Percentiles rank a stretch among this genome's conserved stretches.
Evolutionary conservation across 2,888 invertebrate genomes (phyloP).

Genomic region (Scelioninae gen. 1): DNA sequence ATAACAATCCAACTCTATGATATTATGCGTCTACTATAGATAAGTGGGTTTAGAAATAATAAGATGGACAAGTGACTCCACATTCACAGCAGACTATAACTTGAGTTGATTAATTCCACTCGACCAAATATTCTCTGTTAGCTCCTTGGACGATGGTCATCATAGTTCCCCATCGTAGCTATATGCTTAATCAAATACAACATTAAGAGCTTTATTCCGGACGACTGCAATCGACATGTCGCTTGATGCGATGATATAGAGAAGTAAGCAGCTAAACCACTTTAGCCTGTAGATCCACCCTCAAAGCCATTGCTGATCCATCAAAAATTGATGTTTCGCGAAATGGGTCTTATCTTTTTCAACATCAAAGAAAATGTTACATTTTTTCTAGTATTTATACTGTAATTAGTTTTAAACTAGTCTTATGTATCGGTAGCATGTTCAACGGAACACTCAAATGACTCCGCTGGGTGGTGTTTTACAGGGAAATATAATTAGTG

Average conservation of each 20-base stretch:
- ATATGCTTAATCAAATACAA: conserved; percentile 44
- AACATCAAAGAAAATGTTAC: conserved; percentile 30
- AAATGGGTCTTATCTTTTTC: not conserved
- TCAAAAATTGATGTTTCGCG: conserved; percentile 39
- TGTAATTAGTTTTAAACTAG: conserved; percentile 23
- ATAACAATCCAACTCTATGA: too few relatives aligned
- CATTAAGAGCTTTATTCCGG: conserved; percentile 49
- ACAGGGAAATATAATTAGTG: conserved; percentile 51
- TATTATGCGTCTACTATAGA: too few relatives aligned
- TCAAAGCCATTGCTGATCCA: conserved; percentile 19
- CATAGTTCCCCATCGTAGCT: conserved; percentile 7
- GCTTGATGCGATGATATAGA: conserved; percentile 32
- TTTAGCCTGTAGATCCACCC: conserved; percentile 5
- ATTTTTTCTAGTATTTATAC: conserved; percentile 8
- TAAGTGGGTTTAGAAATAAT: not conserved
- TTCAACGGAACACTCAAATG: conserved; percentile 24
- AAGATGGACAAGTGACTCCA: not conserved
- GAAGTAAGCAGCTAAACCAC: conserved; percentile 41
- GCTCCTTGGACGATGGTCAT: conserved; percentile 24
- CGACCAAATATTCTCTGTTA: not conserved
- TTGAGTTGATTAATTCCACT: conserved; percentile 42
- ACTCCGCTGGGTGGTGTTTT: conserved; percentile 48
- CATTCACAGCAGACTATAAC: conserved; percentile 3
- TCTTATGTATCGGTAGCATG: not conserved
- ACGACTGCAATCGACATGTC: conserved; percentile 38